Evolutionary conservation across 2,888 invertebrate genomes (phyloP).

Genomic region (Drosophila yooni): DNA sequence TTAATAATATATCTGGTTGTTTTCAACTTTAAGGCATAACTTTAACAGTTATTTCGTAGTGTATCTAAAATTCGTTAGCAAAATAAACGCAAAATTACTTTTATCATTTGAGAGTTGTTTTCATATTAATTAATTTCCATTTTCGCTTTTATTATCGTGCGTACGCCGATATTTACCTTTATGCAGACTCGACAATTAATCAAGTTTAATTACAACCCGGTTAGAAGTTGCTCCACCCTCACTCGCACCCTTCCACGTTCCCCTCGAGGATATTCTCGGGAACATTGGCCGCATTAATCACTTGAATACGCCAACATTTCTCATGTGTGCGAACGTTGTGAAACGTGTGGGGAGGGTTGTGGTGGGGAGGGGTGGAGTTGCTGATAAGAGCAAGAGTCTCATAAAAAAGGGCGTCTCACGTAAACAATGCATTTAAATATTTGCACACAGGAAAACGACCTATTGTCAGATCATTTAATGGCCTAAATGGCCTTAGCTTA

Average conservation of each 20-base stretch:
- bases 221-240: constrained; percentile 24
- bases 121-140: constrained; percentile 74
- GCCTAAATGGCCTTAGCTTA: constrained; percentile 9
- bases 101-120: constrained; percentile 44
- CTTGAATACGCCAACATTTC: constrained; percentile 74
- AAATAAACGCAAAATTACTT: constrained; percentile 1
- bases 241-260: constrained; percentile 6
- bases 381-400: constrained; percentile 53
- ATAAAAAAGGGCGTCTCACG: constrained; percentile 59
- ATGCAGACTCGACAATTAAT: constrained; percentile 81
- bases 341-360: not conserved
- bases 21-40: not conserved
- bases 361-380: not conserved
- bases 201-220: constrained; percentile 79
- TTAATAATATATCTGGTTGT: not conserved
- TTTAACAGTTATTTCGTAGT: constrained; percentile 4
- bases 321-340: constrained; percentile 49
- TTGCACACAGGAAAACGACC: constrained; percentile 36
- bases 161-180: constrained; percentile 75
- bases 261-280: constrained; percentile 36
- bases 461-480: constrained; percentile 38
- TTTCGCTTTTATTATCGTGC: constrained; percentile 71
- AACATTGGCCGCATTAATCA: constrained; percentile 73
- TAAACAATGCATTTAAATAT: constrained; percentile 74
- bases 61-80: constrained; percentile 19